Evolutionary conservation across 53 echinoderm and acorn worm genomes (phyloP), one percentile per base, ranked within the genome.

Genomic region (Holothuria leucospilota): DNA sequence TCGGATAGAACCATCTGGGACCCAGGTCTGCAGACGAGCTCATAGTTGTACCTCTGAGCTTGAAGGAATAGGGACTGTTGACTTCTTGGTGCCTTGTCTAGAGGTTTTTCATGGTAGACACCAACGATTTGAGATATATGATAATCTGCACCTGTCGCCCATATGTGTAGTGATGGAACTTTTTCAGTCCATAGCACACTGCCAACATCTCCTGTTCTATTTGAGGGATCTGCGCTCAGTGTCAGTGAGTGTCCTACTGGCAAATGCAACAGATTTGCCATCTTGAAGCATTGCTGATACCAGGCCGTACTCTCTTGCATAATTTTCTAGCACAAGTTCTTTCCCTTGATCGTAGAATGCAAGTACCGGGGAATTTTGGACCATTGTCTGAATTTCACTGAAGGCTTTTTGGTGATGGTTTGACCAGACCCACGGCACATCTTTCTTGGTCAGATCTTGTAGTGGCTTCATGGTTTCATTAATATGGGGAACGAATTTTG

Each of bases 271-370:
- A 9, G 89, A 87, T 27, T 88, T 68, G 4, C 89, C 90, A 59
- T 85, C 49, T 29, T 94, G 84, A 26, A 86, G 83, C 9, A 86
- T 34, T 51, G 88, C 71, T 73, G 91, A 67, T 27, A 87, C 94
- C 14, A 90, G 63, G 16, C 86, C 86, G 40, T 82, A 74, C 20
- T 82, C 84, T 63, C 92, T 92, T n/a, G n/a, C n/a, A n/a, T n/a
- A n/a, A n/a, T n/a, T 92, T 40, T 92, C 90, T 40, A 85, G 72
- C 24, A 63, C 67, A 21, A 85, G 77, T 13, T 83, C 80, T 52
- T 86, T 90, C 69, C 88, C 34, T 13, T 86, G 92, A 27, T 91
- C 51, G 61, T 90, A 92, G 86, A 71, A 92, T 52, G 89, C 77
- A 16, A 82, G 63, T 6, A 82, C 59, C 60, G 82, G 83, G 26